Evolutionary conservation across 2,113 vertebrate species (phyloP), one percentile per base, ranked within the genome.

Genomic region (Nycticryphes semicollaris): DNA sequence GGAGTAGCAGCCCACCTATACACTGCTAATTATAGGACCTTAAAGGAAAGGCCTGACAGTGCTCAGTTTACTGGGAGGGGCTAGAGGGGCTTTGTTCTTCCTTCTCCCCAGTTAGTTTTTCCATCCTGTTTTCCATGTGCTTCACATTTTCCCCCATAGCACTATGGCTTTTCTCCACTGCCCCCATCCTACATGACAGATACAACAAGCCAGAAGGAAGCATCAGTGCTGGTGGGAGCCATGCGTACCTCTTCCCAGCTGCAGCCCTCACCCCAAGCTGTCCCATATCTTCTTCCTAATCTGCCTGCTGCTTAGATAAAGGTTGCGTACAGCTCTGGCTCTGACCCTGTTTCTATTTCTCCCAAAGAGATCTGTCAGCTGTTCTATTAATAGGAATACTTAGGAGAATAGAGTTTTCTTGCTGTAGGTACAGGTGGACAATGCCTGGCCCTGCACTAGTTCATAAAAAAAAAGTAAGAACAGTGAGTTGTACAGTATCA

Each of bases 401-500:
- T 35, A 19, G 15, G 48, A 80, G n/a, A 27, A 18, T 56, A 69
- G 67, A 78, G 23, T 19, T 72, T 50, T 67, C 56, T 45, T 2
- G 0, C 24, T 39, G 17, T 33, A 25, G 11, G 10, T 62, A 6
- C 30, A 17, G 39, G 4, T 50, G 33, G n/a, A 33, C 1, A 4
- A 21, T 50, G 57, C 21, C 47, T 67, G 64, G 8, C 50, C 39
- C 33, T 51, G 37, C 0, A 7, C 25, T 70, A 14, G 21, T 13
- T 66, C 7, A 1, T 37, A 20, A 39, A 12, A 56, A 37, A 59
- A 39, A 37, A 41, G 43, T 60, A 53, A 48, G n/a, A 73, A 33
- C 39, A 39, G 25, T 24, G 50, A 41, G 22, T 37, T 37, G 56
- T 45, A 19, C 10, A 7, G 59, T n/a, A 27, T 33, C 3, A 2